Evolutionary conservation across 2,113 vertebrate genomes (phyloP).

Genomic region (Gallinago jamesoni): DNA sequence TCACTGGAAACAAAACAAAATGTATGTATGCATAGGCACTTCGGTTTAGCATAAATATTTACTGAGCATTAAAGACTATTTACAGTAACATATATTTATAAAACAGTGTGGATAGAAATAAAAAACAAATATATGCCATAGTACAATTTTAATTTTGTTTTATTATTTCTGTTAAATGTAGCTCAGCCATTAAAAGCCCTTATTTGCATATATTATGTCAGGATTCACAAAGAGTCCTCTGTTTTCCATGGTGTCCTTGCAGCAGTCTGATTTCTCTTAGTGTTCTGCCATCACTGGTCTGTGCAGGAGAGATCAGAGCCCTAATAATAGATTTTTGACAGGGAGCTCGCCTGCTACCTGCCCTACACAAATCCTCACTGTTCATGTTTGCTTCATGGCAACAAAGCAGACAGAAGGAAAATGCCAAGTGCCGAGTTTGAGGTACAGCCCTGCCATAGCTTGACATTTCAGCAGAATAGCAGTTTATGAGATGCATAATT

Average conservation of each 20-base stretch:
- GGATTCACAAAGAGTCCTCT: constrained; percentile 67
- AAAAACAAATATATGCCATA: constrained; percentile 25
- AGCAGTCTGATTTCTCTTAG: constrained; percentile 50
- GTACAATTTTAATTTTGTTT: constrained; percentile 65
- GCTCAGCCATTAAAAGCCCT: constrained; percentile 61
- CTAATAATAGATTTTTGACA: constrained; percentile 86
- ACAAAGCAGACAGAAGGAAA: constrained; percentile 84
- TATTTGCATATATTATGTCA: constrained; percentile 71
- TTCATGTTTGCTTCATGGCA: constrained; percentile 82
- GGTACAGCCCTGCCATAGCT: constrained; percentile 76
- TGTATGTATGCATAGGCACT: constrained; percentile 2
- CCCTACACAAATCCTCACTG: constrained; percentile 82
- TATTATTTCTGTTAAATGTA: constrained; percentile 65
- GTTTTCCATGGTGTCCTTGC: constrained; percentile 56
- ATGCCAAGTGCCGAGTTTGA: constrained; percentile 83
- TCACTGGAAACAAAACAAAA: constrained; percentile 16
- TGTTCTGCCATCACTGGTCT: constrained; percentile 64
- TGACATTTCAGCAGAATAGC: constrained; percentile 83
- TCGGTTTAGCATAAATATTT: constrained; percentile 53
- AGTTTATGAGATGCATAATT: constrained; percentile 85
- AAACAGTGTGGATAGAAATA: constrained; percentile 8
- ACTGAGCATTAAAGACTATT: constrained; percentile 20
- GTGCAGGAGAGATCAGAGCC: constrained; percentile 80
- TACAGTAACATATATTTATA: constrained; percentile 42
- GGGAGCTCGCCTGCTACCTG: constrained; percentile 77